Evolutionary conservation across 2,113 vertebrate species (phyloP).

Genomic region (Engystomops pustulosus): DNA sequence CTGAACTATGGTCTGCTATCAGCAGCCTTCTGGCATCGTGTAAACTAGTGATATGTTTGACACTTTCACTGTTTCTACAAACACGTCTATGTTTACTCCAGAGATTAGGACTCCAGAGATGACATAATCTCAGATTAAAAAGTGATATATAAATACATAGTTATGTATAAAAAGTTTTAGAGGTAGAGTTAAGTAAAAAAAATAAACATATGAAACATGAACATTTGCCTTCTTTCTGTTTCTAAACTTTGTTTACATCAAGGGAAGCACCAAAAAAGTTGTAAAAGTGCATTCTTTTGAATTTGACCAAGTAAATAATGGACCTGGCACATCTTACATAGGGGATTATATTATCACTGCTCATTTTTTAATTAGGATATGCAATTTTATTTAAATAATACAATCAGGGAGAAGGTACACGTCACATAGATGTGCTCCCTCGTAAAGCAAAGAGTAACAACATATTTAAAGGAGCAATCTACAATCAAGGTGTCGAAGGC

Average conservation of each 20-base stretch:
- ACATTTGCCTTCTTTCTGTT: too few species aligned
- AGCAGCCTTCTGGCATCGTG: constrained; percentile 72
- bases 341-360: too few species aligned
- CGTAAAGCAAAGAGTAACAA: constrained; percentile 65
- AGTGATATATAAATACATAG: background rate
- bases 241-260: too few species aligned
- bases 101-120: constrained; percentile 71
- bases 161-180: background rate
- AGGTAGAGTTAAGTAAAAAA: background rate
- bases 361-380: too few species aligned
- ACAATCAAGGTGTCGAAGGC: constrained; percentile 72
- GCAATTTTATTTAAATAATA: too few species aligned
- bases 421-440: constrained; percentile 65
- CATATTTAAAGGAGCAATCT: constrained; percentile 69
- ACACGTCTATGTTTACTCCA: constrained; percentile 78
- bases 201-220: too few species aligned
- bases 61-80: constrained; percentile 70
- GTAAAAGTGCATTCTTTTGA: too few species aligned
- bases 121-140: constrained; percentile 61
- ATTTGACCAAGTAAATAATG: too few species aligned
- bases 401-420: constrained; percentile 19
- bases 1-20: constrained; percentile 64
- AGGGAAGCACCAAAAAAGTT: too few species aligned
- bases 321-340: too few species aligned
- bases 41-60: constrained; percentile 75